phyloP scores from a whole-genome alignment of 1,140 invertebrate species.

The Zaprionus gabonicus region DNA sequence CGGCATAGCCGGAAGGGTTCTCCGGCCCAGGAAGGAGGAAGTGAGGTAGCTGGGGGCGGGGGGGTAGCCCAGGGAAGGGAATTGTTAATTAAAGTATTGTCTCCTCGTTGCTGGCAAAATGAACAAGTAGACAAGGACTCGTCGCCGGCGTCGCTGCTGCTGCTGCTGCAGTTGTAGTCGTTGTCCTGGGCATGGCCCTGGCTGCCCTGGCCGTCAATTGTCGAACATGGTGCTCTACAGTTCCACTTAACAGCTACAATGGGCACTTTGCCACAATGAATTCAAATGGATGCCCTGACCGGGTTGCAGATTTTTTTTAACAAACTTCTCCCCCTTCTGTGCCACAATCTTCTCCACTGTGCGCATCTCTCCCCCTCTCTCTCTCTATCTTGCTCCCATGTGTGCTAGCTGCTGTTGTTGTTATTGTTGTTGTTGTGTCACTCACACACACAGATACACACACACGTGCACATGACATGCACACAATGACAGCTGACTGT shows the following conservation, averaged over 20 bases:
- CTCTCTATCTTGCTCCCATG: constrained; percentile 51
- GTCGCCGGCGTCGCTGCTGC: constrained; percentile 33
- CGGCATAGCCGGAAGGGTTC: constrained; percentile 2
- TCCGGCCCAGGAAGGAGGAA: background rate
- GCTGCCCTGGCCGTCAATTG: constrained; percentile 73
- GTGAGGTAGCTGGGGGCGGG: background rate
- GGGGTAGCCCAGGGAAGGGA: constrained; percentile 56
- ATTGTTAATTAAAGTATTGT: constrained; percentile 84
- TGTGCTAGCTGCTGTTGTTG: constrained; percentile 55
- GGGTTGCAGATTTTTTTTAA: constrained; percentile 56
- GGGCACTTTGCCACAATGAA: constrained; percentile 83
- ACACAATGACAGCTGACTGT: constrained; percentile 82
- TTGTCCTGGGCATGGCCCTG: constrained; percentile 61
- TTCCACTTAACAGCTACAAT: constrained; percentile 84
- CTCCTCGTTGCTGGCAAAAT: constrained; percentile 82
- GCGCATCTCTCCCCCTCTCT: constrained; percentile 7
- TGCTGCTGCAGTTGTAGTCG: constrained; percentile 19
- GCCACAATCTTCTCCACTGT: background rate
- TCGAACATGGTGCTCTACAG: constrained; percentile 83
- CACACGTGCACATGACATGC: constrained; percentile 75
- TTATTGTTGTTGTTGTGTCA: constrained; percentile 52
- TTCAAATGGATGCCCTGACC: constrained; percentile 80
- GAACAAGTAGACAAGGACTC: constrained; percentile 82
- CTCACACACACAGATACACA: constrained; percentile 25
- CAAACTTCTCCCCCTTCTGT: background rate